A percentile compares a stretch with the other conserved stretches of the same genome.
Conservation (phyloP, 2,113 vertebrate genomes). For the Delphinus delphis region DNA sequence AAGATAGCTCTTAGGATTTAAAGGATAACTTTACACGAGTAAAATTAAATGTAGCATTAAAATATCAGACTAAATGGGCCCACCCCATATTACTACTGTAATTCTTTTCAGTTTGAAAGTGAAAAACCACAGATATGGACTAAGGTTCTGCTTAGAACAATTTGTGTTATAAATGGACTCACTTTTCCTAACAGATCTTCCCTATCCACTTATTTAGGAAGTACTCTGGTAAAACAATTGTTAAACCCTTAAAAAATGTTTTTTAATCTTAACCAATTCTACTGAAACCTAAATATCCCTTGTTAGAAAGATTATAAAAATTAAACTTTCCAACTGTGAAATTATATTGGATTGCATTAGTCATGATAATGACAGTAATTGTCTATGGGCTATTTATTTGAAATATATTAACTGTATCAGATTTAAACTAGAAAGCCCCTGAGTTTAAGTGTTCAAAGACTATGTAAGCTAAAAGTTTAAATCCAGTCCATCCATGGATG, state of each 20-base stretch:
- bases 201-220: not conserved
- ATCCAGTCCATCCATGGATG: constrained; percentile 37
- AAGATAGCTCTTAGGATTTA: not conserved
- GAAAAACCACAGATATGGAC: not conserved
- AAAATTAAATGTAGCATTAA: not conserved
- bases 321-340: not conserved
- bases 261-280: constrained; percentile 8
- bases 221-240: not conserved
- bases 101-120: constrained; percentile 41
- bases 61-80: not conserved
- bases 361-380: not conserved
- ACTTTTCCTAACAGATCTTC: not conserved
- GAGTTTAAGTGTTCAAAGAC: constrained; percentile 51
- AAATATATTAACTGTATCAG: not conserved
- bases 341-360: constrained; percentile 19
- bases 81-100: not conserved
- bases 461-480: constrained; percentile 26
- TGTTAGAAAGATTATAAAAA: constrained; percentile 9
- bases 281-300: not conserved
- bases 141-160: not conserved
- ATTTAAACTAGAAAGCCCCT: constrained; percentile 47
- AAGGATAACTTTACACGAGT: not conserved
- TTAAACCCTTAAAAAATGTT: not conserved
- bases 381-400: constrained; percentile 12
- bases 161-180: not conserved